A percentile compares a stretch with the other conserved stretches of the same genome.
Evolutionary conservation across 1,140 invertebrate genomes (phyloP).

Genomic region (Ceratina calcarata): DNA sequence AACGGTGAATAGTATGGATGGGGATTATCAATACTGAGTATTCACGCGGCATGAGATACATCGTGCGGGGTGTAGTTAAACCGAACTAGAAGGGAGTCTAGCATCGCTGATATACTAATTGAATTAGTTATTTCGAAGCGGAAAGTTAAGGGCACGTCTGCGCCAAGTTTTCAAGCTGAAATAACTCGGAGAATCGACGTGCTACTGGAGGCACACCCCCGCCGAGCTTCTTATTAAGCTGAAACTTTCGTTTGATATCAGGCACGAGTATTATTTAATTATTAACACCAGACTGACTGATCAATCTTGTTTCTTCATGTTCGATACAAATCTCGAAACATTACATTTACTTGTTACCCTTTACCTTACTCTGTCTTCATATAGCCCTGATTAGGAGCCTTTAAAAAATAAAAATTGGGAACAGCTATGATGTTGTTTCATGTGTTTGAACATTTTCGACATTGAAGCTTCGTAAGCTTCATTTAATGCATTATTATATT

Average conservation of each 20-base stretch:
- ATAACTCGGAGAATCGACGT: slow-evolving; percentile 66
- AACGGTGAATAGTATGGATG: not conserved
- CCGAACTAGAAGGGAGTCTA: slow-evolving; percentile 24
- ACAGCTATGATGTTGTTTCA: too few relatives aligned
- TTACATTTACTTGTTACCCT: too few relatives aligned
- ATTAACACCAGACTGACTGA: slow-evolving; percentile 45
- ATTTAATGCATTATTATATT: too few relatives aligned
- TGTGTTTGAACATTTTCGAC: too few relatives aligned
- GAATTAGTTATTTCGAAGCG: slow-evolving; percentile 68
- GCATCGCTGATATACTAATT: slow-evolving; percentile 65
- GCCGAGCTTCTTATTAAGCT: slow-evolving; percentile 63
- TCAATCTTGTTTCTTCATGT: not conserved
- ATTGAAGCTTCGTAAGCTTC: too few relatives aligned
- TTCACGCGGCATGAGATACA: slow-evolving; percentile 53
- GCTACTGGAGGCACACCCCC: slow-evolving; percentile 27
- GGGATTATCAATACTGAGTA: slow-evolving; percentile 57
- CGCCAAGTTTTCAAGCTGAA: slow-evolving; percentile 66
- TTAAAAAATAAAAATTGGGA: too few relatives aligned
- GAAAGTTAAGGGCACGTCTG: slow-evolving; percentile 66
- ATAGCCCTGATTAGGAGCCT: too few relatives aligned
- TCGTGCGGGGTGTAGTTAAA: slow-evolving; percentile 60
- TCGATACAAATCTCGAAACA: too few relatives aligned
- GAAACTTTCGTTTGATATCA: slow-evolving; percentile 62
- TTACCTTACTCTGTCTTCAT: too few relatives aligned
- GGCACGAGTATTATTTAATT: slow-evolving; percentile 65